phyloP scores from a whole-genome alignment of 2,797 vertebrate genomes.

The Enteromius mattozi region DNA sequence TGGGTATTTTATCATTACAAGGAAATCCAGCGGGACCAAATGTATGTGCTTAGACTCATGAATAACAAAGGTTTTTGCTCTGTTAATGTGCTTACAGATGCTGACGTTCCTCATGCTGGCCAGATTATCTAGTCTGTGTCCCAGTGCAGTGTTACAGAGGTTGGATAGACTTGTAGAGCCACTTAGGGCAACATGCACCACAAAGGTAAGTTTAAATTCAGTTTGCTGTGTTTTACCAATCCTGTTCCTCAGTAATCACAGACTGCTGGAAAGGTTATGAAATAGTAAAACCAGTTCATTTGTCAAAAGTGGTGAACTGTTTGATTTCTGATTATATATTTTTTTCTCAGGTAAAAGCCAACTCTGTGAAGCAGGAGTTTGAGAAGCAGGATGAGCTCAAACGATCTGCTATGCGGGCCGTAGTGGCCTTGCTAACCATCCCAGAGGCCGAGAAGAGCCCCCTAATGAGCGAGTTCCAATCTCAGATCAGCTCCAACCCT shows the following conservation, averaged over 20 bases:
- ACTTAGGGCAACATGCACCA: conserved; percentile 95
- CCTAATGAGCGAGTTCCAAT: conserved; percentile 98
- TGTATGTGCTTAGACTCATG: background rate
- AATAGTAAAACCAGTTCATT: background rate
- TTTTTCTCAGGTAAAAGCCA: conserved; percentile 90
- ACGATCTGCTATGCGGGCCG: conserved; percentile 96
- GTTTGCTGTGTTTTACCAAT: background rate
- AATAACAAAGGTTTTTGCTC: background rate
- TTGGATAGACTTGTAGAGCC: conserved; percentile 96
- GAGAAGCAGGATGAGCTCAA: conserved; percentile 99
- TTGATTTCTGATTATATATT: conserved; percentile 8
- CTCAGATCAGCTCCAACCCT: conserved; percentile 98
- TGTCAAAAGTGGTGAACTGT: background rate
- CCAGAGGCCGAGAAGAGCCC: conserved; percentile 98
- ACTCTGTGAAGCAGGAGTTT: conserved; percentile 98
- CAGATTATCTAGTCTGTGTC: conserved; percentile 87
- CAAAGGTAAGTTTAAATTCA: conserved; percentile 83
- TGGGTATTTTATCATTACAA: background rate
- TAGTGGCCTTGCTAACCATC: conserved; percentile 95
- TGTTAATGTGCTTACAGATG: conserved; percentile 75
- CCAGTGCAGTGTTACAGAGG: conserved; percentile 94
- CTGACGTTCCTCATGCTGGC: conserved; percentile 92
- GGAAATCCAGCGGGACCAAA: background rate
- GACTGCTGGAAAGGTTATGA: background rate
- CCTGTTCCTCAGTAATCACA: background rate